Percentiles rank a stretch among this genome's conserved stretches.
These are phyloP conservation scores for Mylabris phalerata DNA, from an alignment of 1,140 invertebrate species.

Conservation along the genomic window DNA sequence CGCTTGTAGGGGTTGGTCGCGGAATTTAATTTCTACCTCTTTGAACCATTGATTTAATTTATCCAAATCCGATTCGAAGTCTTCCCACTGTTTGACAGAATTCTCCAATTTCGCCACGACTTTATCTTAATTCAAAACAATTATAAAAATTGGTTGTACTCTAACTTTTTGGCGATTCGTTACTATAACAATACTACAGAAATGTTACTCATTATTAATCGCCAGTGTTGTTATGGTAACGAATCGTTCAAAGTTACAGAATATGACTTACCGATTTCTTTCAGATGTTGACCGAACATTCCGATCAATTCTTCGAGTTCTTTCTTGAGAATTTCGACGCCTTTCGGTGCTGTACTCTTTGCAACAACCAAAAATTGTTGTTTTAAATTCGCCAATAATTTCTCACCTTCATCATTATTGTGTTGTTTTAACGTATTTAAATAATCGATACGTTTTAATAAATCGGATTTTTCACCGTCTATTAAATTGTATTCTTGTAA, in stretches of 20 bases:
- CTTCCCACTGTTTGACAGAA: slow-evolving; percentile 74
- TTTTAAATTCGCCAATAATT: slow-evolving; percentile 62
- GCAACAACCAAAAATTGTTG: slow-evolving; percentile 60
- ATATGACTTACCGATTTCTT: slow-evolving; percentile 50
- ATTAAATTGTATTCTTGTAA: slow-evolving; percentile 69
- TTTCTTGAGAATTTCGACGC: slow-evolving; percentile 62
- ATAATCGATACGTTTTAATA: slow-evolving; percentile 63
- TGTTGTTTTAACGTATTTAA: slow-evolving; percentile 62
- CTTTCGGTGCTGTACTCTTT: slow-evolving; percentile 75
- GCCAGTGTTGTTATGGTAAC: too few species aligned
- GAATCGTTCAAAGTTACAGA: not conserved
- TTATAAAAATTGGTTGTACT: not conserved
- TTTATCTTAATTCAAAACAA: slow-evolving; percentile 39
- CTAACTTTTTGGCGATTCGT: too few species aligned
- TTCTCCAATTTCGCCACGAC: slow-evolving; percentile 64
- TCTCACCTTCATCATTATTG: slow-evolving; percentile 63
- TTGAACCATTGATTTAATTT: slow-evolving; percentile 78
- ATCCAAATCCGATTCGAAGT: slow-evolving; percentile 78
- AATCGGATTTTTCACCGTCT: slow-evolving; percentile 73
- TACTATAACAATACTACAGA: too few species aligned
- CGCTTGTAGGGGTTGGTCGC: slow-evolving; percentile 76
- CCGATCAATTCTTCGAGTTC: slow-evolving; percentile 66
- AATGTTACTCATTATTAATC: too few species aligned
- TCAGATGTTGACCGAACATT: slow-evolving; percentile 57
- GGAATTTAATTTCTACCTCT: slow-evolving; percentile 71